Percentiles rank a stretch among this genome's conserved stretches.
Conservation (phyloP, 1,140 invertebrate genomes). For the Leptestheria dahalacensis region DNA sequence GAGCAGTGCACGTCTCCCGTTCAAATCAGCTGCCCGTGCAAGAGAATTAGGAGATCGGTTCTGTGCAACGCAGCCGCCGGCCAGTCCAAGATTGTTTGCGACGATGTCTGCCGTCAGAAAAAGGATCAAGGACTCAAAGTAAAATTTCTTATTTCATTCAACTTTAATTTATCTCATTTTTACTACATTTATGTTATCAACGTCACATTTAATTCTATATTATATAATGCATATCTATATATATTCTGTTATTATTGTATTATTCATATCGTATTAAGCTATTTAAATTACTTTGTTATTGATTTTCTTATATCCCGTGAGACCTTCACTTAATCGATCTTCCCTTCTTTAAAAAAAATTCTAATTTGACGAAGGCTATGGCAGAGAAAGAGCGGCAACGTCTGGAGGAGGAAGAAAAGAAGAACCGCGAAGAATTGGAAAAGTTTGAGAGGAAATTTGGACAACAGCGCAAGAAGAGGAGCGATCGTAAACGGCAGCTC, state of each 20-base stretch:
- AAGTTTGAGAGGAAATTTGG: conserved; percentile 13
- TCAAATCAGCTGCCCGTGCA: conserved; percentile 59
- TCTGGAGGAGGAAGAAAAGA: conserved; percentile 8
- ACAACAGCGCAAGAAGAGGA: conserved; percentile 4
- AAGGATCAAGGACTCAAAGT: conserved; percentile 10
- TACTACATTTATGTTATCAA: neutral
- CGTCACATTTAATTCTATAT: too few relatives aligned
- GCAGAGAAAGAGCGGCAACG: conserved; percentile 9
- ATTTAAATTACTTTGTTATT: too few relatives aligned
- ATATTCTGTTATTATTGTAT: neutral
- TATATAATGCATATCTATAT: too few relatives aligned
- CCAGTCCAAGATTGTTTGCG: conserved; percentile 1
- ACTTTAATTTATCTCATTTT: neutral
- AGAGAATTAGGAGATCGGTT: conserved; percentile 53
- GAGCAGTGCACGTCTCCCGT: conserved; percentile 62
- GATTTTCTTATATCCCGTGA: too few relatives aligned
- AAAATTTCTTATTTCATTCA: neutral
- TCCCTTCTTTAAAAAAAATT: too few relatives aligned
- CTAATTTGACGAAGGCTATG: conserved; percentile 1
- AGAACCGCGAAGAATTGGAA: conserved; percentile 10
- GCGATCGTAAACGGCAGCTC: neutral
- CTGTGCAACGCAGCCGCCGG: neutral
- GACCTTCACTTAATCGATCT: too few relatives aligned
- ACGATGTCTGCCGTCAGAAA: conserved; percentile 7
- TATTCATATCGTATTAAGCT: too few relatives aligned